Conservation (phyloP, 2,888 invertebrate species). For the Scaptomyza caliginosa region DNA sequence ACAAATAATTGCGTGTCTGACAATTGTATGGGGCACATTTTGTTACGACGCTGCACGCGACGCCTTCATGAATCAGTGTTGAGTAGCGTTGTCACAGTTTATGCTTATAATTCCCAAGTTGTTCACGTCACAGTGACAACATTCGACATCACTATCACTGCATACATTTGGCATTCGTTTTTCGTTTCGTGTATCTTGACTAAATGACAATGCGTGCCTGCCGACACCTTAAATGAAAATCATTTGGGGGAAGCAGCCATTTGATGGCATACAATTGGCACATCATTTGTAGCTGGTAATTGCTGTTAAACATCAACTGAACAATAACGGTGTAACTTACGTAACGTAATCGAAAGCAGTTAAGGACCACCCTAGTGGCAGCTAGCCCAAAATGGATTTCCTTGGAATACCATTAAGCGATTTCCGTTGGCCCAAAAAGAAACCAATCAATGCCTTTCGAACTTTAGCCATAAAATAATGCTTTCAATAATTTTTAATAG, state of each 20-base stretch:
- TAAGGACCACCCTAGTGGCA: conserved; percentile 24
- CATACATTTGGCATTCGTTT: conserved; percentile 3
- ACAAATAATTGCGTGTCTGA: conserved; percentile 62
- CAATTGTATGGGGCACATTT: conserved; percentile 55
- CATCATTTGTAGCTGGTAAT: conserved; percentile 63
- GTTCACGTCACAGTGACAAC: neutral
- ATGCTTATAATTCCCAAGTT: neutral
- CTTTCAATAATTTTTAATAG: conserved; percentile 64
- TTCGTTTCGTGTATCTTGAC: conserved; percentile 21
- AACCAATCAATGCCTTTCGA: conserved; percentile 48
- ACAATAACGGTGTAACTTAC: conserved; percentile 32
- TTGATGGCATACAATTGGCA: conserved; percentile 67
- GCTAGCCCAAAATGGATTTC: conserved; percentile 31
- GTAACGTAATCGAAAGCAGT: conserved; percentile 27
- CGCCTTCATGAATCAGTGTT: conserved; percentile 38
- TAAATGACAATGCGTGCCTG: conserved; percentile 72
- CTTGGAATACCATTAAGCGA: conserved; percentile 57
- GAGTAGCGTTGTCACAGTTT: conserved; percentile 3
- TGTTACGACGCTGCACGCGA: conserved; percentile 64
- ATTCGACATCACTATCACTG: conserved; percentile 16
- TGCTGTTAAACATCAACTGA: conserved; percentile 15
- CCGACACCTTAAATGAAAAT: conserved; percentile 60
- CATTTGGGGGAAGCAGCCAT: conserved; percentile 42
- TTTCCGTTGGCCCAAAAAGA: conserved; percentile 57
- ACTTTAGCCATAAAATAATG: conserved; percentile 53